Base-by-base conservation (phyloP, 30 jellyfish, hydroid and myxozoan species). In the Pseudorhiza aurosa region DNA sequence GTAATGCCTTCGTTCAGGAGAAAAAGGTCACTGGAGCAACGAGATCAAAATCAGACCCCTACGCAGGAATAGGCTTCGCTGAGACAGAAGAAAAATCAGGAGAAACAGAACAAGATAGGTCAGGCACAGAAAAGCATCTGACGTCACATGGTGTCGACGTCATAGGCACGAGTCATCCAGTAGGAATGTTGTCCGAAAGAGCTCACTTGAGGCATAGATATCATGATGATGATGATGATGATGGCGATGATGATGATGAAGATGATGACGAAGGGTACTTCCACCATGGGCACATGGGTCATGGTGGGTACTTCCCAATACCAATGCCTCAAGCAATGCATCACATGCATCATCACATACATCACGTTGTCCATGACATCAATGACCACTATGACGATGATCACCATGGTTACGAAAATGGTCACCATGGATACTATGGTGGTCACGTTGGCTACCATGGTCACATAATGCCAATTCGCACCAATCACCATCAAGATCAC, bases 241-340 rank as follows among this genome's bases (percentile, higher is more conserved):
- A 69, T 25, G 85, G 70, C 17, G 90, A 72, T 26, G 87, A 77
- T 36, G 92, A 77, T 31, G 96, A 87, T 35, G 93, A 87, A n/a
- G 87, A 86, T 29, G 91, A 75, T 69, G 97, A 88, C 8, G 90
- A 80, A 55, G 87, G 72, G 32, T 27, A 80, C 30, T 18, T 2
- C 26, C 90, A 77, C 59, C 46, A 47, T 18, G 27, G 51, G 8
- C 83, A 21, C 17, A 37, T 45, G 64, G 44, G 1, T 6, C 87
- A 74, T 56, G 90, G 65, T 30, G 59, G 55, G 11, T 55, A 63
- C 17, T 80, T 21, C 58, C 91, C 91, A 3, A 10, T 55, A 1
- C 88, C 79, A 8, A 65, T 77, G 90, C 90, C 68, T 8, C 90
- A 77, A 8, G 42, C 42, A 27, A 27, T 80, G 84, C 91, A 80